phyloP scores from a whole-genome alignment of 2,113 vertebrate species.

The Neotoma lepida region DNA sequence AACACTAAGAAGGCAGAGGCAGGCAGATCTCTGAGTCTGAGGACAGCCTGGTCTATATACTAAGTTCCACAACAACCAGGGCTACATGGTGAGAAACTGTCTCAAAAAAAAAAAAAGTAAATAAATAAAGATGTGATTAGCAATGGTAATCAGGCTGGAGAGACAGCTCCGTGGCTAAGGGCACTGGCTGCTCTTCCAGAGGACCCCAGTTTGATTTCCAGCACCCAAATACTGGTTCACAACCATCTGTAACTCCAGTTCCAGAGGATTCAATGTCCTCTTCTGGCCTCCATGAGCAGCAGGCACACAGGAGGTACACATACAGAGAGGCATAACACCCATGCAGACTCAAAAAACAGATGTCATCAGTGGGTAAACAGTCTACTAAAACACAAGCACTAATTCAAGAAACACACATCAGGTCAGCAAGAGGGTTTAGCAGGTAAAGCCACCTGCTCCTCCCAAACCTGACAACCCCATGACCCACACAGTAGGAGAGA shows the following conservation, averaged over 20 bases:
- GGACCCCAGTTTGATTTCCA: background rate
- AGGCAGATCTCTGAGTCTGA: background rate
- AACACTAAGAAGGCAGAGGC: background rate
- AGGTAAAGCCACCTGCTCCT: background rate
- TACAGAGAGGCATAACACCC: background rate
- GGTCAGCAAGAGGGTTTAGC: background rate
- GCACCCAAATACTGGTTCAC: background rate
- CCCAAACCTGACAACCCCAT: background rate
- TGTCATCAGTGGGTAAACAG: background rate
- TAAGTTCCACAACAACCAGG: too few relatives aligned
- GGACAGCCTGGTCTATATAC: background rate
- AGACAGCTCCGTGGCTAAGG: background rate
- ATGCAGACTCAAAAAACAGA: background rate
- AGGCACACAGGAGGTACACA: background rate
- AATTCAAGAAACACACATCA: background rate
- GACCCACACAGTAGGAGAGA: background rate
- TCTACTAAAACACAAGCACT: background rate
- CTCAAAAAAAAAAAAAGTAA: background rate
- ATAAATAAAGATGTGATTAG: background rate
- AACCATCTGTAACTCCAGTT: background rate
- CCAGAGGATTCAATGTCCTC: background rate
- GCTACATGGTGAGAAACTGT: background rate
- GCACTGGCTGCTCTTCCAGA: background rate
- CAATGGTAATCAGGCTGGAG: background rate
- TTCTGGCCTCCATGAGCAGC: background rate